Evolutionary conservation across 1,140 invertebrate species (phyloP), one percentile per base, ranked within the genome.

Genomic region (Lucilia cuprina): DNA sequence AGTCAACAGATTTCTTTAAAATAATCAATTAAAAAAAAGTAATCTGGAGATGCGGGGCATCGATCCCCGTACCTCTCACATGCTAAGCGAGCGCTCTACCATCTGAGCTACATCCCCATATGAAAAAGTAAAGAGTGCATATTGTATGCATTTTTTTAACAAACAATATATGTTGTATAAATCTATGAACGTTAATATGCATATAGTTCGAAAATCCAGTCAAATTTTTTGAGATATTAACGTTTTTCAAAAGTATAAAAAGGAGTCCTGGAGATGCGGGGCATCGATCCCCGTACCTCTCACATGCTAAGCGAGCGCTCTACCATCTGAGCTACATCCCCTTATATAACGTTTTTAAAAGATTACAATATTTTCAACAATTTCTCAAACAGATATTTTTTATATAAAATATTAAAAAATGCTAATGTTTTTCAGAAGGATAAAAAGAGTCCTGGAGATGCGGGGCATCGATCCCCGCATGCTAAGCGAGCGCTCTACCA

Each of bases 61-160:
- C 95, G 95, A 96, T 96, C 94, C 95, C 94, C 93, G 94, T 96
- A 95, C 94, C 94, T 95, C 94, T 95, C 94, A 93, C 94, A 95
- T 95, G 95, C 94, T 95, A 96, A 95, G 94, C 95, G 94, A 95
- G 95, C 94, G 95, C 95, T 95, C 95, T 95, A 95, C 95, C 94
- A 95, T 95, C 93, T 96, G 95, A 95, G 94, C 94, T 95, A 95
- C 93, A 94, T 92, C 94, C 94, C 93, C 93, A 74, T 77, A 60
- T 30, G 25, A n/a, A n/a, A n/a, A n/a, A n/a, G n/a, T n/a, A n/a
- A n/a, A n/a, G n/a, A n/a, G n/a, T n/a, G n/a, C n/a, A n/a, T n/a
- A n/a, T n/a, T n/a, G n/a, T n/a, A n/a, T n/a, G n/a, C n/a, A n/a
- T n/a, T n/a, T n/a, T n/a, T n/a, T n/a, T n/a, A n/a, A n/a, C n/a